Base-by-base conservation (phyloP, 2,888 invertebrate species). In the Nezara viridula region DNA sequence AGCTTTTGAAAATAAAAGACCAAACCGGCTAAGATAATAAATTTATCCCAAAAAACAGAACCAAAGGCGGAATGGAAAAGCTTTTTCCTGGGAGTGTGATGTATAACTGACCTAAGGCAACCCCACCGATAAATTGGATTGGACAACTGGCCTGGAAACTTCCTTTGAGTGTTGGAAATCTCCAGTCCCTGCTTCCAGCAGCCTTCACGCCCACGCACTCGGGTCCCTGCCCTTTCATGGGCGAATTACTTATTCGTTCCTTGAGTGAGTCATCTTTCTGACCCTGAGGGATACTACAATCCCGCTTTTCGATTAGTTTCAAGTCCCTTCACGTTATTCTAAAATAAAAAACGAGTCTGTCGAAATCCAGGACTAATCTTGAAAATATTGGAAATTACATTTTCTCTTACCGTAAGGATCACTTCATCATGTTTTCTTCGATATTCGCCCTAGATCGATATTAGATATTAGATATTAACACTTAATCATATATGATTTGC, bases 71-170 rank as follows among this genome's bases (percentile, higher is more conserved):
- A 60, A 27, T 60, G 10, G 60, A 60, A 60, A 27, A 60, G 27
- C 27, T 60, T 55, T n/a, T 19, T 50, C 21, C 9, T 27, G 27
- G 9, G n/a, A 55, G 10, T 27, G 32, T 44, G n/a, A n/a, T n/a
- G 44, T 81, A n/a, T n/a, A 47, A 81, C 81, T 81, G 81, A 44
- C 81, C 81, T 44, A 40, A n/a, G n/a, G 19, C 47, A 81, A 81
- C 47, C 9, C 81, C 16, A n/a, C 12, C 44, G 81, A 81, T 81
- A 81, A 44, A 81, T 81, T n/a, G 81, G 44, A 47, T 47, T 81
- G 81, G 81, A n/a, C 44, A 44, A 81, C 44, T 44, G 81, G n/a
- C n/a, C 81, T 81, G 81, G 81, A 81, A 81, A 81, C 44, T 40
- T 40, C 81, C 81, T 81, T 81, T 81, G 81, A 77, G 40, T 9